Conservation (phyloP, 2,888 invertebrate species). For the Drosophila aldrichi region DNA sequence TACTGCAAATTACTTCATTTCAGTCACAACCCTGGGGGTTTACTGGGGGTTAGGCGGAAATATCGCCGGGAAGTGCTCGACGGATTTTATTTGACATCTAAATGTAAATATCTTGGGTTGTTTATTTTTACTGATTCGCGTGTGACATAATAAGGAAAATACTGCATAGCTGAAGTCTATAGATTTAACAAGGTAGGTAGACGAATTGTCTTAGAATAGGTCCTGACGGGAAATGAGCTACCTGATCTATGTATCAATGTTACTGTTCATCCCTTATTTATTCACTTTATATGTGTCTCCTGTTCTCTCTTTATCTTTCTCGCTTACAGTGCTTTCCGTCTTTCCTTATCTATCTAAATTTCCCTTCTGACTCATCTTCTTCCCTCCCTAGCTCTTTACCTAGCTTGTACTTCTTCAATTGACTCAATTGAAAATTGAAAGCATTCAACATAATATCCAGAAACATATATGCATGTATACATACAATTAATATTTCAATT, state of each 20-base stretch:
- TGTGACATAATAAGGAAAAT: neutral
- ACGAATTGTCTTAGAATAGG: no score
- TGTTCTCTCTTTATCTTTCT: neutral
- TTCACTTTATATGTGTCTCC: neutral
- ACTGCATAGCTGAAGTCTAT: neutral
- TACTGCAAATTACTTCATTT: conserved; percentile 59
- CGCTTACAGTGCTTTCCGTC: neutral
- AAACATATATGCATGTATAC: neutral
- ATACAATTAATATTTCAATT: conserved; percentile 1
- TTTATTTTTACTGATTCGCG: neutral
- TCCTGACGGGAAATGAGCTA: no score
- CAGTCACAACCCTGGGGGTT: conserved; percentile 22
- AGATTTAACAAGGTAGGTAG: neutral
- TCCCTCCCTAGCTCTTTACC: neutral
- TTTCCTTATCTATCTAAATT: neutral
- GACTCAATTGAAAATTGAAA: no score
- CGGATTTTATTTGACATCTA: neutral
- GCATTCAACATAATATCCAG: neutral
- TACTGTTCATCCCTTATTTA: neutral
- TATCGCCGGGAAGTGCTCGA: neutral
- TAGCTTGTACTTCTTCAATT: no score
- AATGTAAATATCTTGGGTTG: neutral
- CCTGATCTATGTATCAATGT: neutral
- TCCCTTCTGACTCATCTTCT: no score
- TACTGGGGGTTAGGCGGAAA: neutral